A percentile compares a stretch with the other conserved stretches of the same genome.
phyloP scores from a whole-genome alignment of 2,113 vertebrate species.

The Corythaeola cristata region DNA sequence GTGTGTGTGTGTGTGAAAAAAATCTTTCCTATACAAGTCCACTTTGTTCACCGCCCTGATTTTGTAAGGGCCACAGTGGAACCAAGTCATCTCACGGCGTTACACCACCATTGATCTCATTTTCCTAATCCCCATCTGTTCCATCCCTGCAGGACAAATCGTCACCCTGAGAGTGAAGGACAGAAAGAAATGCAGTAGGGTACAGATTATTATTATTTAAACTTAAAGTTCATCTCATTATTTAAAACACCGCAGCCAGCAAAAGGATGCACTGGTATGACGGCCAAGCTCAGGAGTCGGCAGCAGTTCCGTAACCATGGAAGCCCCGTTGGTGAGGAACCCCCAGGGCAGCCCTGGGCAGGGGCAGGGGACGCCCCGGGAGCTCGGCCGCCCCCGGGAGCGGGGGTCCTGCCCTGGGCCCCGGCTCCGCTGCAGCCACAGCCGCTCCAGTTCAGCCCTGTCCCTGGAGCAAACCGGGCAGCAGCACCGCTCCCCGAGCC shows the following conservation, averaged over 20 bases:
- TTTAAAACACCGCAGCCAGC: background rate
- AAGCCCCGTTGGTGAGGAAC: too few species aligned
- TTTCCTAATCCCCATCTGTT: slow-evolving; percentile 13
- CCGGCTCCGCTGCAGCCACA: too few species aligned
- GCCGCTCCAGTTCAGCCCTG: too few species aligned
- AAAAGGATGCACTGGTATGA: too few species aligned
- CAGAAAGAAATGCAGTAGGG: slow-evolving; percentile 19
- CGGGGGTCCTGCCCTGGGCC: too few species aligned
- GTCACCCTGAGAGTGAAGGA: background rate
- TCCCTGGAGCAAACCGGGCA: too few species aligned
- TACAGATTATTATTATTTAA: background rate
- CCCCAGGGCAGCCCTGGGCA: too few species aligned
- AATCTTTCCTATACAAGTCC: background rate
- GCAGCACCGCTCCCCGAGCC: too few species aligned
- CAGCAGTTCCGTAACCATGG: too few species aligned
- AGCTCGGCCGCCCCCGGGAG: too few species aligned
- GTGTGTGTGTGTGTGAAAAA: background rate
- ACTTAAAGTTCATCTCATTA: background rate
- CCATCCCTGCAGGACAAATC: slow-evolving; percentile 22
- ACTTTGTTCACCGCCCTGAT: slow-evolving; percentile 27
- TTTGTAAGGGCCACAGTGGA: slow-evolving; percentile 26
- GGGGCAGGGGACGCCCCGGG: too few species aligned
- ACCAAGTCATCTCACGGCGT: background rate
- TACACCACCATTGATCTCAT: slow-evolving; percentile 13
- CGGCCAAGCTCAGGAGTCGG: too few species aligned